Evolutionary conservation across 1,140 invertebrate species (phyloP).

Genomic region (Mercenaria mercenaria): DNA sequence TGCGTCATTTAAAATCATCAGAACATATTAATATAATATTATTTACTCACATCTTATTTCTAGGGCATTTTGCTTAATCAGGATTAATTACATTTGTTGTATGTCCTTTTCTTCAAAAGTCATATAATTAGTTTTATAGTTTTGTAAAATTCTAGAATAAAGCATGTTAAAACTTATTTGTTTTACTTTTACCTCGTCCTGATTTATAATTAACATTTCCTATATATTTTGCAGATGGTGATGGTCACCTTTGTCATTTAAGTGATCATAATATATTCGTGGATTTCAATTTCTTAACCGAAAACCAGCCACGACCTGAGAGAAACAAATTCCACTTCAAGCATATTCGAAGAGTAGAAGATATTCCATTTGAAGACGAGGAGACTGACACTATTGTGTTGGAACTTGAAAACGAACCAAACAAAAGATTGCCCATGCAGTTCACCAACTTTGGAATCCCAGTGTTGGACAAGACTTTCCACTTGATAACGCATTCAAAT

Average conservation of each 20-base stretch:
- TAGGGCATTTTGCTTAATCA: no score
- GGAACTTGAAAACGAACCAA: neutral
- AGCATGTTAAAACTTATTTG: no score
- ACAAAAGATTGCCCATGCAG: neutral
- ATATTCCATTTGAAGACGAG: conserved; percentile 10
- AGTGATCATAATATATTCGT: neutral
- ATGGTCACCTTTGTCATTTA: neutral
- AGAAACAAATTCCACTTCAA: conserved; percentile 11
- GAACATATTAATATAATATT: no score
- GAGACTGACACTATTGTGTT: conserved; percentile 34
- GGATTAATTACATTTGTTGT: no score
- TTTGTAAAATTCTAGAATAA: no score
- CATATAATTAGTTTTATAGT: no score
- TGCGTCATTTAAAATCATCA: no score
- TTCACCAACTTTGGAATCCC: conserved; percentile 22
- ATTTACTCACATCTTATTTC: no score
- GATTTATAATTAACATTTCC: no score
- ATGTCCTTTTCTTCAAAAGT: no score
- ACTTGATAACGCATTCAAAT: neutral
- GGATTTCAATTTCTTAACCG: neutral
- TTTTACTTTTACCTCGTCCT: no score
- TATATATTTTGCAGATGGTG: neutral
- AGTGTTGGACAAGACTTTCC: conserved; percentile 2
- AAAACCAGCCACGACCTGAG: neutral
- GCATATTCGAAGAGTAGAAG: neutral